Evolutionary conservation across 2,113 vertebrate species (phyloP).

Genomic region (Indicator indicator): DNA sequence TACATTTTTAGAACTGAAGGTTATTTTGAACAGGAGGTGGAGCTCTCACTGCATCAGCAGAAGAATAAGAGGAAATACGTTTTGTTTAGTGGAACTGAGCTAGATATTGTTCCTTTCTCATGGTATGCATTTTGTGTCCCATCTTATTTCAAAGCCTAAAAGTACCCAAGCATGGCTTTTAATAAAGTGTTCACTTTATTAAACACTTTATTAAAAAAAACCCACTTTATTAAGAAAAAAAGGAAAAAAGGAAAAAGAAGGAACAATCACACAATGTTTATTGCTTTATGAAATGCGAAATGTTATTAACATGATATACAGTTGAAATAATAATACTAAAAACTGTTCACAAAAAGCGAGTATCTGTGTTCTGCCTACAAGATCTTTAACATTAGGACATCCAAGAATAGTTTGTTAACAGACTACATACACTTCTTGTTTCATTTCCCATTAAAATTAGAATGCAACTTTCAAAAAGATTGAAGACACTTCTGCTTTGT

Average conservation of each 20-base stretch:
- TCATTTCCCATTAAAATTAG: neutral
- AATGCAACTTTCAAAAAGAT: neutral
- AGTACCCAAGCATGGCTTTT: neutral
- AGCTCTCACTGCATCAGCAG: slow-evolving; percentile 27
- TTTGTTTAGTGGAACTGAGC: neutral
- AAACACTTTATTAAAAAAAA: neutral
- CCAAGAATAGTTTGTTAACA: neutral
- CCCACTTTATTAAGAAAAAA: neutral
- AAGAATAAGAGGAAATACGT: neutral
- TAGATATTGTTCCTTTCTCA: neutral
- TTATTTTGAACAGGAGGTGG: slow-evolving; percentile 21
- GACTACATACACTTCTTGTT: neutral
- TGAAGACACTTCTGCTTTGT: neutral
- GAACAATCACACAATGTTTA: neutral
- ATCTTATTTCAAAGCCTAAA: neutral
- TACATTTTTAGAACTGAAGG: accelerated
- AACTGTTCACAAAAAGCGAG: neutral
- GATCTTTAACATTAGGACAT: neutral
- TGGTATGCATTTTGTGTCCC: neutral
- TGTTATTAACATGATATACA: neutral
- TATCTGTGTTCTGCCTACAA: neutral
- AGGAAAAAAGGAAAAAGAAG: neutral
- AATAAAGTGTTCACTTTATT: too few relatives aligned
- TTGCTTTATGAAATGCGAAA: neutral
- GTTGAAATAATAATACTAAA: neutral